A percentile compares a stretch with the other conserved stretches of the same genome.
Evolutionary conservation across 2,797 vertebrate genomes (phyloP).

Genomic region (Argentina silus): DNA sequence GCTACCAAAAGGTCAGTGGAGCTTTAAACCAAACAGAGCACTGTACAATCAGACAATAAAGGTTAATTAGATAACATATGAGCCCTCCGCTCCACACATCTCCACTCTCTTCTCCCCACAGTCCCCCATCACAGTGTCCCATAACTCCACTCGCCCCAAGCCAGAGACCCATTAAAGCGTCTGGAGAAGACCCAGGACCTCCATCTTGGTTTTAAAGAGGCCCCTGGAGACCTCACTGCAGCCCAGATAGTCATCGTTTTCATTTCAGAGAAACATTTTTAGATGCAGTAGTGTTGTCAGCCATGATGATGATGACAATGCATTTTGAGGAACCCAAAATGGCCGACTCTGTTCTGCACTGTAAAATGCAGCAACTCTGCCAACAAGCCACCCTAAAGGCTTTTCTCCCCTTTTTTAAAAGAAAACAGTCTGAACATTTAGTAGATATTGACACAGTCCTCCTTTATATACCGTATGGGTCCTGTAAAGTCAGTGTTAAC

Average conservation of each 20-base stretch:
- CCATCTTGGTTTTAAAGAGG: conserved; percentile 21
- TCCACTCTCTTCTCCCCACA: conserved; percentile 18
- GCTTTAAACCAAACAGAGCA: conserved; percentile 22
- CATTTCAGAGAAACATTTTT: conserved; percentile 17
- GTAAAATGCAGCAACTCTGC: too few relatives aligned
- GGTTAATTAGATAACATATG: conserved; percentile 62
- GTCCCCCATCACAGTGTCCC: background rate
- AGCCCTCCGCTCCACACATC: conserved; percentile 31
- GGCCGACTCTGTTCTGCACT: too few relatives aligned
- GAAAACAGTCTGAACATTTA: too few relatives aligned
- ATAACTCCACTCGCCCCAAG: conserved; percentile 20
- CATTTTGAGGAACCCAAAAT: too few relatives aligned
- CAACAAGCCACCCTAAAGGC: too few relatives aligned
- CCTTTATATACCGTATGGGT: too few relatives aligned
- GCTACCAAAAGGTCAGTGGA: conserved; percentile 19
- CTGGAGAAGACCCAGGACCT: conserved; percentile 33
- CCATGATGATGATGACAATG: conserved; percentile 12
- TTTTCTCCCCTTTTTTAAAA: too few relatives aligned
- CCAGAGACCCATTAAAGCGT: conserved; percentile 43
- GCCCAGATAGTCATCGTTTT: conserved; percentile 46
- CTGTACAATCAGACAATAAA: conserved; percentile 45
- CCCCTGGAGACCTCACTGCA: conserved; percentile 41
- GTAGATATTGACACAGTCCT: too few relatives aligned
- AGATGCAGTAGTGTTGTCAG: conserved; percentile 37
- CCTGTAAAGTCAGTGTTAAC: background rate